These are phyloP conservation scores for Tupaia tana DNA, from an alignment of 2,113 vertebrate genomes.

Conservation along the genomic window DNA sequence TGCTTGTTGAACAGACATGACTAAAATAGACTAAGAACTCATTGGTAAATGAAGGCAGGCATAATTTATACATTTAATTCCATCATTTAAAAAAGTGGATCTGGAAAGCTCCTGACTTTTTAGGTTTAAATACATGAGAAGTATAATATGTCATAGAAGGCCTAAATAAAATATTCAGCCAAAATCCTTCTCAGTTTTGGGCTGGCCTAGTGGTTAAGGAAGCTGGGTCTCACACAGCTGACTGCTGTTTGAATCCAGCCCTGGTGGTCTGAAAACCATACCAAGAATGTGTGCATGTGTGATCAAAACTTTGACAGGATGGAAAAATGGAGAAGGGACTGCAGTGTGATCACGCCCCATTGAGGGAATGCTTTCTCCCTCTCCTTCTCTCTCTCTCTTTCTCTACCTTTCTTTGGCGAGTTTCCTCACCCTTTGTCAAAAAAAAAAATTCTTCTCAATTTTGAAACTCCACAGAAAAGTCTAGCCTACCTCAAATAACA, in stretches of 20 bases:
- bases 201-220: too few relatives aligned
- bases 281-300: too few relatives aligned
- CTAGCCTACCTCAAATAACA: conserved; percentile 54
- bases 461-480: conserved; percentile 46
- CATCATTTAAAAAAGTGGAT: conserved; percentile 17
- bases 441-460: conserved; percentile 7
- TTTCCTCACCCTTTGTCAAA: too few relatives aligned
- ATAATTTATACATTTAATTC: conserved; percentile 29
- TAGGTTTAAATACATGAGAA: conserved; percentile 32
- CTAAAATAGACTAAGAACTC: conserved; percentile 25
- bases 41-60: not conserved
- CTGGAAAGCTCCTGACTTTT: conserved; percentile 13
- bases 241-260: too few relatives aligned
- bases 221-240: too few relatives aligned
- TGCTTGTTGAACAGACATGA: not conserved
- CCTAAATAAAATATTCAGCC: not conserved
- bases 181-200: conserved; percentile 31
- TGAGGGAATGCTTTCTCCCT: too few relatives aligned
- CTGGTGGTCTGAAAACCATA: too few relatives aligned
- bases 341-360: too few relatives aligned
- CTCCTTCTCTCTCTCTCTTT: too few relatives aligned
- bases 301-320: too few relatives aligned
- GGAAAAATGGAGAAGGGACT: too few relatives aligned
- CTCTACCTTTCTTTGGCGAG: too few relatives aligned
- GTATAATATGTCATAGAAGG: not conserved